Evolutionary conservation across 2,797 vertebrate genomes (phyloP).

Genomic region (Dicrostonyx torquatus): DNA sequence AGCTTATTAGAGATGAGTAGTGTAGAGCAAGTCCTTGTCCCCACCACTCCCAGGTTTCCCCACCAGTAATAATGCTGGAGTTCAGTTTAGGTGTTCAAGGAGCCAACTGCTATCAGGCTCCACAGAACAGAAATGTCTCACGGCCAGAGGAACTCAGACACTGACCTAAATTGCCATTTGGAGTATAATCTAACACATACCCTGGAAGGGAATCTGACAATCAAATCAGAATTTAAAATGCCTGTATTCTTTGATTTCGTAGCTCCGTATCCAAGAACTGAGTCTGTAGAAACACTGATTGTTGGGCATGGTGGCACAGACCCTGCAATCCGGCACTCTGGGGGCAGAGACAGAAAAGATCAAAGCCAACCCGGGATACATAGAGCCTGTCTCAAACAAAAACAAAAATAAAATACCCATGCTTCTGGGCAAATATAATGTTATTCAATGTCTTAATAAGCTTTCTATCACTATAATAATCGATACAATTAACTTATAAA

Average conservation of each 20-base stretch:
- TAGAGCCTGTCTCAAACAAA: not conserved
- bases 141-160: not conserved
- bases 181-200: not conserved
- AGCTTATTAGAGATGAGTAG: not conserved
- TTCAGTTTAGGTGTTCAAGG: not conserved
- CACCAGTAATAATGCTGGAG: not conserved
- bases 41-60: not conserved
- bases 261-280: constrained; percentile 1
- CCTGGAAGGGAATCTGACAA: not conserved
- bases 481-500: not conserved
- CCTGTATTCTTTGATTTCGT: not conserved
- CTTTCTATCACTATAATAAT: not conserved
- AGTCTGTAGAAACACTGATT: not conserved
- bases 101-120: not conserved
- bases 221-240: constrained; percentile 24
- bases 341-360: not conserved
- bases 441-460: not conserved
- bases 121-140: not conserved
- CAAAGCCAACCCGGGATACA: not conserved
- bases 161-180: not conserved
- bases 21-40: not conserved
- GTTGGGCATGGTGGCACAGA: not conserved
- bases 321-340: not conserved
- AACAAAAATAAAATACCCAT: not conserved
- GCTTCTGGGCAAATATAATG: not conserved